Conservation (phyloP, 2,888 invertebrate species). For the Meteorus cinctellus region DNA sequence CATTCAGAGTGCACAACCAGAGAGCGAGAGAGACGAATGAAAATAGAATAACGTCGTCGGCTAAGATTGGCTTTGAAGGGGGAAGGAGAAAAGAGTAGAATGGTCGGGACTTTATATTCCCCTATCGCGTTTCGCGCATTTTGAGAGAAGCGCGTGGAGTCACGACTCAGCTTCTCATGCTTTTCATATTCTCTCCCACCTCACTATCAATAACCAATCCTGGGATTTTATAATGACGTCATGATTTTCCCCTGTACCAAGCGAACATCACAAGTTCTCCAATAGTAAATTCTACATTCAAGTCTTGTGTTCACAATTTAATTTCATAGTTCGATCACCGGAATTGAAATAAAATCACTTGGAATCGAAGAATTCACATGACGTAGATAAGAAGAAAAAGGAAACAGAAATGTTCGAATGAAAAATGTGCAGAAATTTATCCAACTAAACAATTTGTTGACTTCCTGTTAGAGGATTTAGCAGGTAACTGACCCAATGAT, state of each 20-base stretch:
- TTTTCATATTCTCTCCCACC: slow-evolving; percentile 4
- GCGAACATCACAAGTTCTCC: neutral
- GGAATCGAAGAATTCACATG: too few species aligned
- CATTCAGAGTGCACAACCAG: neutral
- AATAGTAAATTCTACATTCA: too few species aligned
- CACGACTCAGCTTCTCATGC: neutral
- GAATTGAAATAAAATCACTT: too few species aligned
- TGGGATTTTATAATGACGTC: neutral
- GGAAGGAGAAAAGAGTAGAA: neutral
- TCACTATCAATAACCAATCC: neutral
- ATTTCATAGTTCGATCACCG: too few species aligned
- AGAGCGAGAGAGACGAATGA: slow-evolving; percentile 59
- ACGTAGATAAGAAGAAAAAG: too few species aligned
- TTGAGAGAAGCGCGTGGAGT: slow-evolving; percentile 27
- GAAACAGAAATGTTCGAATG: too few species aligned
- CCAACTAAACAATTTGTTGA: too few species aligned
- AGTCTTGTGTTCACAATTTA: too few species aligned
- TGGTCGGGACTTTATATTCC: slow-evolving; percentile 23
- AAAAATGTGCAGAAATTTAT: too few species aligned
- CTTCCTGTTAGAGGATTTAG: too few species aligned
- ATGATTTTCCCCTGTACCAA: neutral
- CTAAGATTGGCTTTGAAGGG: slow-evolving; percentile 17
- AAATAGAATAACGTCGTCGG: slow-evolving; percentile 62
- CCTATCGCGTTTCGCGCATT: neutral
- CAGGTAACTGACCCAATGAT: too few species aligned